Conservation (phyloP, 2,888 invertebrate genomes). For the Dryobota labecula region DNA sequence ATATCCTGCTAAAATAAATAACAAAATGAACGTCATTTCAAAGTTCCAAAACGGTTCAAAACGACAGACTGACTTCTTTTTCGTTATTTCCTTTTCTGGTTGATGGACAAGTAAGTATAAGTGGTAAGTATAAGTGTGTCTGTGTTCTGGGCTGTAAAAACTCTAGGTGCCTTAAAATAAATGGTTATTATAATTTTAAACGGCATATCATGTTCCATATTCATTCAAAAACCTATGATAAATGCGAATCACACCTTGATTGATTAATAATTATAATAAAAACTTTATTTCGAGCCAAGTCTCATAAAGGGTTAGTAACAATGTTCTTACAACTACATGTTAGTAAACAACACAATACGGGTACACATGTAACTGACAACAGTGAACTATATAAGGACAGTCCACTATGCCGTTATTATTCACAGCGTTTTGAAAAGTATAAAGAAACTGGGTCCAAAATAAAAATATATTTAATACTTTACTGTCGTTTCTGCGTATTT, state of each 20-base stretch:
- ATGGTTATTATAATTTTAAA: background rate
- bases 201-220: slow-evolving; percentile 15
- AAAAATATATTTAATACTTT: background rate
- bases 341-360: too few species aligned
- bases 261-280: too few species aligned
- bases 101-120: too few species aligned
- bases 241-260: slow-evolving; percentile 9
- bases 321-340: too few species aligned
- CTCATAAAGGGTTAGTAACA: too few species aligned
- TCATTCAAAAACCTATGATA: background rate
- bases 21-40: background rate
- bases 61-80: background rate
- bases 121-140: too few species aligned
- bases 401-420: background rate
- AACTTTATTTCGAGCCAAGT: too few species aligned
- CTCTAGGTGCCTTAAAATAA: slow-evolving; percentile 12
- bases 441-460: background rate
- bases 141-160: background rate
- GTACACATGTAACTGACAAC: too few species aligned
- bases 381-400: too few species aligned
- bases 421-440: background rate
- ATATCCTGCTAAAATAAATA: background rate
- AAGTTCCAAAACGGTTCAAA: background rate
- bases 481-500: background rate
- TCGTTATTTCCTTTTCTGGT: background rate